These are phyloP conservation scores for Eledona agricola DNA, from an alignment of 2,888 invertebrate genomes.

Conservation along the genomic window DNA sequence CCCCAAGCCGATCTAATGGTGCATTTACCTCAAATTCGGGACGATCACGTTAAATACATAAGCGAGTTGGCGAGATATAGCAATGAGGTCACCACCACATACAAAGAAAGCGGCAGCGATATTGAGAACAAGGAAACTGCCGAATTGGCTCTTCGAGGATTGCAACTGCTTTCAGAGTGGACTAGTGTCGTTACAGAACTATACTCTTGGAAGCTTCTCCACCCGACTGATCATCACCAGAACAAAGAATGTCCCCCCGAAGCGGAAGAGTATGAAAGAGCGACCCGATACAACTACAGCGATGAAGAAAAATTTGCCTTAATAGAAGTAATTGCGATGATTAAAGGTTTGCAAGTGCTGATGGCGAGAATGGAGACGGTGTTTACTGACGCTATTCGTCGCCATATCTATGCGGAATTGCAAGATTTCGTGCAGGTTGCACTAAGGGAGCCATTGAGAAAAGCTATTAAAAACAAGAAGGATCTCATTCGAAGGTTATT, in stretches of 20 bases:
- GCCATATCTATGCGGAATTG: slow-evolving; percentile 94
- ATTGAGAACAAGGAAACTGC: slow-evolving; percentile 90
- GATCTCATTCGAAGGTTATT: slow-evolving; percentile 84
- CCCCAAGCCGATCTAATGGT: slow-evolving; percentile 96
- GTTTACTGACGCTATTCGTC: slow-evolving; percentile 87
- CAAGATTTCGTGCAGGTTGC: slow-evolving; percentile 95
- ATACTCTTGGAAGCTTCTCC: slow-evolving; percentile 97
- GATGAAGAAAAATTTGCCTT: slow-evolving; percentile 97
- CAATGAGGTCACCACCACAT: slow-evolving; percentile 89
- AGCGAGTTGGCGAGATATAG: slow-evolving; percentile 94
- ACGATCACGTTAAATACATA: slow-evolving; percentile 97
- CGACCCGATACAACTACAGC: slow-evolving; percentile 96
- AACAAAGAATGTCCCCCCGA: slow-evolving; percentile 94
- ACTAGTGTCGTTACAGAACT: slow-evolving; percentile 95
- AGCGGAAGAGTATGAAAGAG: slow-evolving; percentile 98
- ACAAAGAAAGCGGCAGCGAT: slow-evolving; percentile 92
- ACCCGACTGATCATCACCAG: slow-evolving; percentile 96
- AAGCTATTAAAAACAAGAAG: slow-evolving; percentile 97
- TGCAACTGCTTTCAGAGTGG: slow-evolving; percentile 96
- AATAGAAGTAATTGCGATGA: slow-evolving; percentile 99
- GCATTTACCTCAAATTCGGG: slow-evolving; percentile 91
- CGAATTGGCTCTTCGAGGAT: slow-evolving; percentile 88
- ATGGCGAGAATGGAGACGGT: slow-evolving; percentile 98
- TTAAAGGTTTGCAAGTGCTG: slow-evolving; percentile 95
- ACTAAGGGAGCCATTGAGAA: slow-evolving; percentile 90